Percentiles rank a stretch among this genome's conserved stretches.
phyloP scores from a whole-genome alignment of 2,113 vertebrate genomes.

The Leptosomus discolor region DNA sequence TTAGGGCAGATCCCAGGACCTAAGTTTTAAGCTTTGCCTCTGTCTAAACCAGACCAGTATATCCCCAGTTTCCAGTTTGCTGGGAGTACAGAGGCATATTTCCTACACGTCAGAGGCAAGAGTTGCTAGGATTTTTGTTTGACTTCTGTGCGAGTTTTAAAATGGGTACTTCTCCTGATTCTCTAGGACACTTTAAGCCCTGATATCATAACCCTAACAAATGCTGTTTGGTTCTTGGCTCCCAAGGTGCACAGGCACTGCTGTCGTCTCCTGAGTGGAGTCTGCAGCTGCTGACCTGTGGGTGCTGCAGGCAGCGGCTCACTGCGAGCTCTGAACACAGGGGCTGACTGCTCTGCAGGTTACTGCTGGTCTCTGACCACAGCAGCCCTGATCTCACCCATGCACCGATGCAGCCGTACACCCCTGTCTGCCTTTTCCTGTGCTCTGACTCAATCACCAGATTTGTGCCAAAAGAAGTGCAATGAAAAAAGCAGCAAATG shows the following conservation, averaged over 20 bases:
- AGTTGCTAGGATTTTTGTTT: neutral
- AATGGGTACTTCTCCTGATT: neutral
- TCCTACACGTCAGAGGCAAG: neutral
- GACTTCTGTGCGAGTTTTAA: neutral
- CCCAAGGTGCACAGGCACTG: neutral
- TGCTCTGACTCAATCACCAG: neutral
- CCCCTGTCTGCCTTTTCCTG: neutral
- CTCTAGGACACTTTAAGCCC: too few relatives aligned
- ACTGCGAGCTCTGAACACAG: neutral
- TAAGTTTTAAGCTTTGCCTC: neutral
- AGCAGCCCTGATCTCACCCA: neutral
- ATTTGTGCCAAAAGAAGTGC: too few relatives aligned
- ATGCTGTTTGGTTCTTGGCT: neutral
- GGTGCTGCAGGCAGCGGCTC: neutral
- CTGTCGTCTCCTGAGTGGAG: neutral
- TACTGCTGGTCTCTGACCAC: neutral
- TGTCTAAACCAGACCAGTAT: neutral
- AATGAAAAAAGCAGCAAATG: fast-evolving
- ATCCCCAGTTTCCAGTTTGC: neutral
- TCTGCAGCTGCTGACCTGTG: neutral
- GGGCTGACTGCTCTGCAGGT: neutral
- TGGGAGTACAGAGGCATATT: neutral
- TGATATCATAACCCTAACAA: neutral
- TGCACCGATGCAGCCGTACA: neutral
- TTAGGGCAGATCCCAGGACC: neutral